Evolutionary conservation across 2,888 invertebrate species (phyloP), one percentile per base, ranked within the genome.

Genomic region (Enoplolaimus lenunculus): DNA sequence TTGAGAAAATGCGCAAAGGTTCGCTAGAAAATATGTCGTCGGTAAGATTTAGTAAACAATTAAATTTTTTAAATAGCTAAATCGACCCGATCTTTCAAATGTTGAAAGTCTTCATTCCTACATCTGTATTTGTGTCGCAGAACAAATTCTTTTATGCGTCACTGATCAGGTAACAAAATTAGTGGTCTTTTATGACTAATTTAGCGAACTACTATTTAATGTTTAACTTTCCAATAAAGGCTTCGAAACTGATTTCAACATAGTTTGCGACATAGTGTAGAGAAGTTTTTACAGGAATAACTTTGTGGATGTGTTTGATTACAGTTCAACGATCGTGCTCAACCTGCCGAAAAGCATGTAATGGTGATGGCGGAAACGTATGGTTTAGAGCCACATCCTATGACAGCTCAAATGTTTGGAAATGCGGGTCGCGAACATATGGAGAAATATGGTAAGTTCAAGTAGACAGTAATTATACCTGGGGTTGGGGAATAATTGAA

Each of bases 1-100:
- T 98, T 81, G 98, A 98, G 80, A 97, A 95, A 83, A 98, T 98
- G 98, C 88, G 93, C 75, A 86, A 87, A 21, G 97, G 97, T 0
- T 93, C 95, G 0, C 84, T 98, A 16, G 77, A 77, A 68, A 73
- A 72, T 26, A 84, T 86, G 21, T 82, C 87, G 0, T 88, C 88
- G 82, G 90, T 88, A 82, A 80, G 72, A 71, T 31, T 28, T n/a
- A n/a, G n/a, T n/a, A n/a, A n/a, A 1, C 29, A n/a, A 29, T 13
- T 57, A 31, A 65, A 26, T 30, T 67, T 33, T 30, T 45, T 34
- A 26, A 69, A 65, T 65, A 57, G 21, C 21, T 1, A 71, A 71
- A 21, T 72, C 21, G 28, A 29, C 26, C 26, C 21, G 21, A 33
- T 28, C 26, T 34, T 26, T 31, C n/a, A n/a, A n/a, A 26, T 71